Percentiles rank a stretch among this genome's conserved stretches.
Conservation (phyloP, 2,113 vertebrate genomes). For the Lagenorhynchus albirostris region DNA sequence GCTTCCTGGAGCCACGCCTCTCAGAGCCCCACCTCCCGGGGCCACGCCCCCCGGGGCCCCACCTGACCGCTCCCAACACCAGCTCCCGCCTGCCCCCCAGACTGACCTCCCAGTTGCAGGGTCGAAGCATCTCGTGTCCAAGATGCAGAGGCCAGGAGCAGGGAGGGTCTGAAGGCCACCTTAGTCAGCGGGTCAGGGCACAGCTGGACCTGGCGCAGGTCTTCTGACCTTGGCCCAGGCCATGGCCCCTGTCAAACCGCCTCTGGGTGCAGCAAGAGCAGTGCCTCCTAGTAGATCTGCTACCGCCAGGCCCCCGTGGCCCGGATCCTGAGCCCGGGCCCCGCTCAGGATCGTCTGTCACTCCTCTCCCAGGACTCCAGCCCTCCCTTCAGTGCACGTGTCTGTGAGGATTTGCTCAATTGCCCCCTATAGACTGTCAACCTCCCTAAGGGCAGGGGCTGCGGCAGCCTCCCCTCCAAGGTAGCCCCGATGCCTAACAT, state of each 20-base stretch:
- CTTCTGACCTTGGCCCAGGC: neutral
- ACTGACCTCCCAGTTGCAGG: too few species aligned
- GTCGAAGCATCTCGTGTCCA: neutral
- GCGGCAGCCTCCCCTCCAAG: too few species aligned
- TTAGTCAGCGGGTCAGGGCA: too few species aligned
- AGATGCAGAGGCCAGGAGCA: fast-evolving
- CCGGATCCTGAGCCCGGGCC: neutral
- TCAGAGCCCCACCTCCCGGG: too few species aligned
- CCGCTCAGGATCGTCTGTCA: fast-evolving
- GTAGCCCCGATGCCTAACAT: neutral
- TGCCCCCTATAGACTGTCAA: neutral
- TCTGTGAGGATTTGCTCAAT: neutral
- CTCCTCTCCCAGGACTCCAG: too few species aligned
- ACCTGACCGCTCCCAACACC: neutral
- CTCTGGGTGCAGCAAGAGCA: fast-evolving
- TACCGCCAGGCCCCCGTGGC: neutral
- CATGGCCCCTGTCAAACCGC: neutral
- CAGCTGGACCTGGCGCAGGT: neutral
- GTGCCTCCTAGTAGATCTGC: fast-evolving
- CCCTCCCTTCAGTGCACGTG: neutral
- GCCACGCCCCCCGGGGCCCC: fast-evolving
- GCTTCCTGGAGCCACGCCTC: neutral
- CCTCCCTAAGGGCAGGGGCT: neutral
- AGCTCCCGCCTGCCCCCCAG: neutral
- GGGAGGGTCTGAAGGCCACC: neutral